Conservation (phyloP, 2,113 vertebrate genomes). For the Cygnus buccinator region DNA sequence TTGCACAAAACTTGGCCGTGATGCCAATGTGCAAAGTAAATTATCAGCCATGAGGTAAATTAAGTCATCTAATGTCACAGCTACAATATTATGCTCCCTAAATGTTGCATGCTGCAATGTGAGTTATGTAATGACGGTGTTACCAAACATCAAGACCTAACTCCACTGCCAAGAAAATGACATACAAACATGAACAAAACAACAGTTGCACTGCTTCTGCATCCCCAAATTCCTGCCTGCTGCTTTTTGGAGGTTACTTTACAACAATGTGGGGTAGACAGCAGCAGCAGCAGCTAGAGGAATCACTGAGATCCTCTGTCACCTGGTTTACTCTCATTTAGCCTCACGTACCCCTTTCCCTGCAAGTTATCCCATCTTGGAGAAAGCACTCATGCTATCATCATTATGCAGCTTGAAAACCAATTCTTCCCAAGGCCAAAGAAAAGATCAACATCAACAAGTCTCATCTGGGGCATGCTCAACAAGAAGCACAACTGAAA, state of each 20-base stretch:
- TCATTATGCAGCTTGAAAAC: background rate
- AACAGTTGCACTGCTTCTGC: background rate
- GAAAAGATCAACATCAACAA: background rate
- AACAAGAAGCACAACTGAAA: background rate
- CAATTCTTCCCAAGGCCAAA: background rate
- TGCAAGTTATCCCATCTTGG: background rate
- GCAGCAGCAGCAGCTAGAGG: background rate
- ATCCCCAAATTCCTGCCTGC: background rate
- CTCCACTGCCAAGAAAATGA: conserved; percentile 50
- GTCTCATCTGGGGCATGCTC: background rate
- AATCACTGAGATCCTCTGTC: background rate
- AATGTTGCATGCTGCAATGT: conserved; percentile 21
- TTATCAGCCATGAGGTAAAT: conserved; percentile 51
- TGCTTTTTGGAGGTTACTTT: background rate
- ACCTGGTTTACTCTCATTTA: conserved; percentile 2
- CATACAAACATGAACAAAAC: conserved; percentile 29
- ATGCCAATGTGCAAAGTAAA: conserved; percentile 28
- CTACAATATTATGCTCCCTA: conserved; percentile 31
- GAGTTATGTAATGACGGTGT: conserved; percentile 19
- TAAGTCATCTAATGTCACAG: conserved; percentile 55
- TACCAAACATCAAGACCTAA: conserved; percentile 21
- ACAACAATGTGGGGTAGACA: background rate
- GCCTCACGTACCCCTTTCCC: background rate
- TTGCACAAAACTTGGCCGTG: conserved; percentile 45
- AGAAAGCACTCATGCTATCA: background rate